Conservation (phyloP, 2,797 vertebrate genomes). For the Psittacula derbiana region DNA sequence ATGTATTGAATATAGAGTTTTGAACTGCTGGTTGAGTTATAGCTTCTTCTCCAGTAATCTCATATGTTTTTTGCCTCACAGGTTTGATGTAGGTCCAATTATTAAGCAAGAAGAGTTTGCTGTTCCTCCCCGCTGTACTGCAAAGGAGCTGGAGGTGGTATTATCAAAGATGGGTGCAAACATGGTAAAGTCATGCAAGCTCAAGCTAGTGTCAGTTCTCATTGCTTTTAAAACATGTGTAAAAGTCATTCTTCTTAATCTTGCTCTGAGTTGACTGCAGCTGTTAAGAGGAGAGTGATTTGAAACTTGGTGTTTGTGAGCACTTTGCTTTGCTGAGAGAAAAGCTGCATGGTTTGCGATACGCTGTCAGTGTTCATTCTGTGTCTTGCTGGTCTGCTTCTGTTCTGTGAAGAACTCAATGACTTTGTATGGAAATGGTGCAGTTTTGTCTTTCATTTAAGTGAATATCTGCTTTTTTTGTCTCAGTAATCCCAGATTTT, state of each 20-base stretch:
- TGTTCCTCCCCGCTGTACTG: conserved; percentile 81
- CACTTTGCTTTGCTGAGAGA: background rate
- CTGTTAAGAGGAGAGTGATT: background rate
- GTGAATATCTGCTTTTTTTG: background rate
- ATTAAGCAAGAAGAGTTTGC: conserved; percentile 83
- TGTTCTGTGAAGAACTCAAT: background rate
- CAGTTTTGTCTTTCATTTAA: background rate
- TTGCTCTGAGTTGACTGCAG: background rate
- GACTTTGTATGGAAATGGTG: background rate
- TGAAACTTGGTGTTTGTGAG: background rate
- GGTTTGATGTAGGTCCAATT: conserved; percentile 94
- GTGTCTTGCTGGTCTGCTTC: background rate
- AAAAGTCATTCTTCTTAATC: background rate
- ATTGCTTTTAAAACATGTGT: background rate
- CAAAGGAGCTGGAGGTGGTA: conserved; percentile 82
- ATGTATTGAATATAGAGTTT: background rate
- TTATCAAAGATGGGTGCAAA: conserved; percentile 83
- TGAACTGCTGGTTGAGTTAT: background rate
- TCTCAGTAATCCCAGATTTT: background rate
- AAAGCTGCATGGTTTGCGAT: background rate
- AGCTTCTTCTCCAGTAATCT: background rate
- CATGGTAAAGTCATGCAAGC: conserved; percentile 77
- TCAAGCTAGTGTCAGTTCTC: background rate
- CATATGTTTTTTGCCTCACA: conserved; percentile 40
- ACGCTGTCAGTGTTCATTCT: fast-evolving